Evolutionary conservation across 2,888 invertebrate species (phyloP).

Genomic region (Empis stercorea): DNA sequence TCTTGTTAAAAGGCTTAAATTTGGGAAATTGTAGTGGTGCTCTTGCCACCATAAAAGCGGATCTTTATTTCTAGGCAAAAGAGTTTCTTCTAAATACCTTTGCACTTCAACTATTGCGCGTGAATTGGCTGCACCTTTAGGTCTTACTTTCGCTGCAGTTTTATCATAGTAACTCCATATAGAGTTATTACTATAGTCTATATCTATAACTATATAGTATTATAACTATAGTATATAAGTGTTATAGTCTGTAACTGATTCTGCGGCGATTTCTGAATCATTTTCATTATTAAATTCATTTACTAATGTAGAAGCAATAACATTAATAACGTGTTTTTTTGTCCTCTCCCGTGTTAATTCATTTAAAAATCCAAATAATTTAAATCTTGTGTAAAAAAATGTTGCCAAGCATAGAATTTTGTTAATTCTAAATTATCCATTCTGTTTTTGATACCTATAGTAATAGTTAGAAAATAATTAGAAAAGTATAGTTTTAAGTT

Average conservation of each 20-base stretch:
- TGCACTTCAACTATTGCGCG: conserved; percentile 7
- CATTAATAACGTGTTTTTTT: not conserved
- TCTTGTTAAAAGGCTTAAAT: not conserved
- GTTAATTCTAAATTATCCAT: not conserved
- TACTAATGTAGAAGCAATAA: not conserved
- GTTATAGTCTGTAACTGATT: not conserved
- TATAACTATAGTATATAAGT: too few relatives aligned
- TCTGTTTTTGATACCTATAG: not conserved
- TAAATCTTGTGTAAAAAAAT: not conserved
- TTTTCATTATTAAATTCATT: not conserved
- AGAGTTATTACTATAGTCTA: too few relatives aligned
- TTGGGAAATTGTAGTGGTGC: not conserved
- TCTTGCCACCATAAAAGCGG: conserved; percentile 8
- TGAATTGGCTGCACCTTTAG: conserved; percentile 2
- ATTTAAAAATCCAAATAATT: not conserved
- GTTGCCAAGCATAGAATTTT: not conserved
- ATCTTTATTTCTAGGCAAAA: conserved; percentile 5
- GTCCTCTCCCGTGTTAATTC: not conserved
- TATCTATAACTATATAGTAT: not conserved
- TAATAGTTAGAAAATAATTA: too few relatives aligned
- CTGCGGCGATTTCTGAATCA: not conserved
- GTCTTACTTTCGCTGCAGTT: conserved; percentile 1
- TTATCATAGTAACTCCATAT: conserved; percentile 6
- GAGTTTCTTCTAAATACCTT: conserved; percentile 8
- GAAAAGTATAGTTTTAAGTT: too few relatives aligned